phyloP scores from a whole-genome alignment of 2,888 invertebrate genomes.

The Thalpophila matura region DNA sequence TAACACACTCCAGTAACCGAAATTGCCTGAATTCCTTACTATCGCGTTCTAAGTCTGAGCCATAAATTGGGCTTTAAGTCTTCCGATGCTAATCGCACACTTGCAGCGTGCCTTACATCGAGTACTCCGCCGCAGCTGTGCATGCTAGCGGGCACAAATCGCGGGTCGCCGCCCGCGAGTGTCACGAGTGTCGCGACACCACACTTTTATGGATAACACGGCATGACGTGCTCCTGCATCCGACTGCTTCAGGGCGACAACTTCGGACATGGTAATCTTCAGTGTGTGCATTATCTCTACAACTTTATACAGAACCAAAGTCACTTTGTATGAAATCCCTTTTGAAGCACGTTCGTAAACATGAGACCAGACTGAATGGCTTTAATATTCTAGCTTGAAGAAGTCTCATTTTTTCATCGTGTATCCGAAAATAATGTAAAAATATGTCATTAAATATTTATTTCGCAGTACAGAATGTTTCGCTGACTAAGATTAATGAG shows the following conservation, averaged over 20 bases:
- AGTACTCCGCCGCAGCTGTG: conserved; percentile 41
- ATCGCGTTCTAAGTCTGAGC: too few species aligned
- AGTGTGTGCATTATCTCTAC: neutral
- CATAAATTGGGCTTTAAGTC: conserved; percentile 14
- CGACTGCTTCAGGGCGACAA: conserved; percentile 22
- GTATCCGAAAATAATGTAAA: conserved; percentile 44
- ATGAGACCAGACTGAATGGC: neutral
- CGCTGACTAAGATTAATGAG: conserved; percentile 51
- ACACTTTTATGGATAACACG: conserved; percentile 27
- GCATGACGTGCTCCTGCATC: conserved; percentile 11
- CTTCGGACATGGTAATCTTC: neutral
- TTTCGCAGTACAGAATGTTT: conserved; percentile 29
- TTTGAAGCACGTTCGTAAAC: neutral
- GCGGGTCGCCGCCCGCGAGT: neutral
- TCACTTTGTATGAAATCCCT: neutral
- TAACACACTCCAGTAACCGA: too few species aligned
- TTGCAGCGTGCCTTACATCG: conserved; percentile 15
- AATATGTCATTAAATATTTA: conserved; percentile 52
- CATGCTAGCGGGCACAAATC: conserved; percentile 24
- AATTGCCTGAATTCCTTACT: too few species aligned
- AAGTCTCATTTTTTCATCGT: conserved; percentile 47
- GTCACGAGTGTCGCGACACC: neutral
- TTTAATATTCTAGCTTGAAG: conserved; percentile 37
- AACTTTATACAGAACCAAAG: neutral
- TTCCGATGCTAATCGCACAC: neutral